These are phyloP conservation scores for Harpalus rufipes DNA, from an alignment of 2,888 invertebrate species.

Conservation along the genomic window DNA sequence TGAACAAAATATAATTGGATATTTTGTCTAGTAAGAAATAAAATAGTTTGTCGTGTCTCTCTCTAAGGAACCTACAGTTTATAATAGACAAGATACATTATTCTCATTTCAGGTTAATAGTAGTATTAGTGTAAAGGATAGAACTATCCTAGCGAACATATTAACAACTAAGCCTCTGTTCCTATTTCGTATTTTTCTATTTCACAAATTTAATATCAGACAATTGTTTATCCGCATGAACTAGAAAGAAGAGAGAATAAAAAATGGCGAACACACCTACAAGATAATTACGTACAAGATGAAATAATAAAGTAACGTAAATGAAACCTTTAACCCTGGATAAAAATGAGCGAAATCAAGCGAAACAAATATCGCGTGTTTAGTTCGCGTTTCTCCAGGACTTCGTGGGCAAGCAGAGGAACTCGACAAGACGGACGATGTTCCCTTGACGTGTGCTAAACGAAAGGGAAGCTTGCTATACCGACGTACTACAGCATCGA, in stretches of 20 bases:
- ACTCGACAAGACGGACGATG: conserved; percentile 9
- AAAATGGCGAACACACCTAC: conserved; percentile 5
- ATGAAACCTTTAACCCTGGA: conserved; percentile 24
- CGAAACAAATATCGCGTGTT: conserved; percentile 41
- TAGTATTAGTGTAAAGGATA: not conserved
- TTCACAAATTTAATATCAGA: not conserved
- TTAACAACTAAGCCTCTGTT: not conserved
- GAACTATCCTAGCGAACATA: not conserved
- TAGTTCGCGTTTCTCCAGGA: not conserved
- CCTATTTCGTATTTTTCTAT: not conserved
- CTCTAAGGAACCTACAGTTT: too few relatives aligned
- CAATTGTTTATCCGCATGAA: not conserved
- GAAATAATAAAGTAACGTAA: not conserved
- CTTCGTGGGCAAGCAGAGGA: not conserved
- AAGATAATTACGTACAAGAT: not conserved
- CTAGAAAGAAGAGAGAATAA: not conserved
- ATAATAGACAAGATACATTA: not conserved
- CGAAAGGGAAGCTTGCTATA: not conserved
- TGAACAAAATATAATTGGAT: too few relatives aligned
- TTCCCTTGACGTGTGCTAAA: not conserved
- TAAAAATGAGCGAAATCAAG: conserved; percentile 40
- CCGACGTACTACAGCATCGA: not conserved
- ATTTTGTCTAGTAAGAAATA: too few relatives aligned
- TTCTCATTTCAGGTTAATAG: not conserved
- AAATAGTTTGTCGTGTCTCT: too few relatives aligned